Percentiles rank a stretch among this genome's conserved stretches.
phyloP scores from a whole-genome alignment of 2,888 invertebrate species.

The Drosophila dives region DNA sequence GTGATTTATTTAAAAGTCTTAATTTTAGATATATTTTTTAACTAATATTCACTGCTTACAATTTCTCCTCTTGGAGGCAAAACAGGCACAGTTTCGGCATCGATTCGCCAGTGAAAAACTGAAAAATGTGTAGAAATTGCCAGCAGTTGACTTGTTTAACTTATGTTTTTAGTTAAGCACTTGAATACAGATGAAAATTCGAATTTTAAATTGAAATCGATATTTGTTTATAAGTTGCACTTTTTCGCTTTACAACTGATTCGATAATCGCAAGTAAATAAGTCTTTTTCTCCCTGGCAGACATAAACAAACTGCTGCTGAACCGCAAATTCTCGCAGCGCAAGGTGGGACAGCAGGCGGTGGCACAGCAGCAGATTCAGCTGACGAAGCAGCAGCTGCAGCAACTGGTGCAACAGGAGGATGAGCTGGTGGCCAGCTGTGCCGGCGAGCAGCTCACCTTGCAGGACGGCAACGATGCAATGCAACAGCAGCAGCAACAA shows the following conservation, averaged over 20 bases:
- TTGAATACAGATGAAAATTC: no score
- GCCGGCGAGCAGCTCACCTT: conserved; percentile 55
- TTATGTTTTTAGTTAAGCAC: background rate
- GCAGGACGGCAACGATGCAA: conserved; percentile 56
- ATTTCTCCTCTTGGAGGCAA: conserved; percentile 97
- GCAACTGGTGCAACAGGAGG: conserved; percentile 75
- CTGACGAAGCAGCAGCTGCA: conserved; percentile 80
- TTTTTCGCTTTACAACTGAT: background rate
- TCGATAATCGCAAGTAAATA: background rate
- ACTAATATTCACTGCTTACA: conserved; percentile 86
- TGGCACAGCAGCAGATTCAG: conserved; percentile 80
- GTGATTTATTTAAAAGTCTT: background rate
- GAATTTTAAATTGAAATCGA: background rate
- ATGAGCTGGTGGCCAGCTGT: conserved; percentile 67
- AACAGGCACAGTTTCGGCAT: conserved; percentile 93
- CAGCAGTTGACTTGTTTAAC: background rate
- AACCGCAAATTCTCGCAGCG: conserved; percentile 83
- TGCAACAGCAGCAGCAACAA: conserved; percentile 40
- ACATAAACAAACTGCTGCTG: conserved; percentile 82
- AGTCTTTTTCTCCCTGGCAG: conserved; percentile 60
- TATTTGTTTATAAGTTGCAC: background rate
- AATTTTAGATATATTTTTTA: background rate
- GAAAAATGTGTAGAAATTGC: conserved; percentile 75
- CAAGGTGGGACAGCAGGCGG: conserved; percentile 79
- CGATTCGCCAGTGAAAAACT: conserved; percentile 96